Conservation (phyloP, 2,888 invertebrate genomes). For the Eristalis intricaria region DNA sequence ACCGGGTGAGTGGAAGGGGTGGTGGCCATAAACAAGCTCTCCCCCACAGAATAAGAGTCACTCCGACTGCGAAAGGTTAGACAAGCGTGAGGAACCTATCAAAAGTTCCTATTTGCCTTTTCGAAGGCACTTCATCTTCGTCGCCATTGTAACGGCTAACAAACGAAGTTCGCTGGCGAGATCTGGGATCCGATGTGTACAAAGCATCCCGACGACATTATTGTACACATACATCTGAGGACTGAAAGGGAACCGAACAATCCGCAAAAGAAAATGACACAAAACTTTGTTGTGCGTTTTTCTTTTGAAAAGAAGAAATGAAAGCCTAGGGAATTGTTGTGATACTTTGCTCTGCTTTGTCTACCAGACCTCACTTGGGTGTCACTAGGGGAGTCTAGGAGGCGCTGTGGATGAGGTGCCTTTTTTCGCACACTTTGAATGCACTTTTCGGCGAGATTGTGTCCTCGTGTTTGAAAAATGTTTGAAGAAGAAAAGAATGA, state of each 20-base stretch:
- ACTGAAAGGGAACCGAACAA: not conserved
- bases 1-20: too few relatives aligned
- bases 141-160: not conserved
- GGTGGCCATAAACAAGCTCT: not conserved
- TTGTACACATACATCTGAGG: not conserved
- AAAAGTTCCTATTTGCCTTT: not conserved
- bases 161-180: not conserved
- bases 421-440: not conserved
- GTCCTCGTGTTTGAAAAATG: not conserved
- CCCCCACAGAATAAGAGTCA: not conserved
- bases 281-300: not conserved
- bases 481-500: not conserved
- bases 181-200: too few relatives aligned
- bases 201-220: not conserved
- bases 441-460: not conserved
- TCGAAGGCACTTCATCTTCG: not conserved
- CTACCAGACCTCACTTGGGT: not conserved
- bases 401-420: not conserved
- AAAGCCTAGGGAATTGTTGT: constrained; percentile 8
- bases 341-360: not conserved
- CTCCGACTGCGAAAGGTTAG: not conserved
- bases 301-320: not conserved
- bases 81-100: not conserved
- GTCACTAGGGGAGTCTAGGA: not conserved
- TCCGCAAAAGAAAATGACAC: not conserved